Conservation (phyloP, 2,797 vertebrate genomes). For the Iguana delicatissima region DNA sequence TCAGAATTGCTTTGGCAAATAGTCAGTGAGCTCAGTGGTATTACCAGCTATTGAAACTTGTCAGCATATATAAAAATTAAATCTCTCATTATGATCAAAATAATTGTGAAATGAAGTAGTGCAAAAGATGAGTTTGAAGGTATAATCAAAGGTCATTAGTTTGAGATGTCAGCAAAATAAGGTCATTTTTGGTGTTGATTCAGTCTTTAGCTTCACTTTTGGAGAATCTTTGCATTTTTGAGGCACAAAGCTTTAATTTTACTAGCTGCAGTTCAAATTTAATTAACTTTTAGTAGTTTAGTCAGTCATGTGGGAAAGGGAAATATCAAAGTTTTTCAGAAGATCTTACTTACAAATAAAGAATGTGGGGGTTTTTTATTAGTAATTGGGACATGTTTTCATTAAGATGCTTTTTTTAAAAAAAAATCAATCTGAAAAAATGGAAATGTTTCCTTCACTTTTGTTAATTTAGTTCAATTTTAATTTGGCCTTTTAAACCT, state of each 20-base stretch:
- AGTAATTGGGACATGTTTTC: neutral
- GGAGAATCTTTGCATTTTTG: neutral
- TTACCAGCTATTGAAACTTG: neutral
- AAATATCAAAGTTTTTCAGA: neutral
- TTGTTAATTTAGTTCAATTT: neutral
- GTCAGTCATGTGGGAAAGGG: too few relatives aligned
- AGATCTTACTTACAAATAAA: neutral
- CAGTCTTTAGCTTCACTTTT: neutral
- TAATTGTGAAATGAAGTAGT: neutral
- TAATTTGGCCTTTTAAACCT: neutral
- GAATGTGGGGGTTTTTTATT: neutral
- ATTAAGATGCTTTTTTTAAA: neutral
- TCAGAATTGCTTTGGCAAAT: neutral
- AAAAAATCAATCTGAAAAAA: neutral
- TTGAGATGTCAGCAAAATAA: neutral
- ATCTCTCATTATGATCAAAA: neutral
- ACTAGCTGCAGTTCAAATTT: neutral
- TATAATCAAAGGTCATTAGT: neutral
- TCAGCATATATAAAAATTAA: neutral
- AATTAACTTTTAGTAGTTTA: neutral
- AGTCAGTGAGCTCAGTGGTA: neutral
- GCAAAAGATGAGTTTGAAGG: neutral
- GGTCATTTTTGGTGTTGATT: neutral
- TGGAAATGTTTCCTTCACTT: neutral
- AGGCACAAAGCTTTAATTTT: neutral